Conservation (phyloP, 2,113 vertebrate species). For the Melanerpes formicivorus region DNA sequence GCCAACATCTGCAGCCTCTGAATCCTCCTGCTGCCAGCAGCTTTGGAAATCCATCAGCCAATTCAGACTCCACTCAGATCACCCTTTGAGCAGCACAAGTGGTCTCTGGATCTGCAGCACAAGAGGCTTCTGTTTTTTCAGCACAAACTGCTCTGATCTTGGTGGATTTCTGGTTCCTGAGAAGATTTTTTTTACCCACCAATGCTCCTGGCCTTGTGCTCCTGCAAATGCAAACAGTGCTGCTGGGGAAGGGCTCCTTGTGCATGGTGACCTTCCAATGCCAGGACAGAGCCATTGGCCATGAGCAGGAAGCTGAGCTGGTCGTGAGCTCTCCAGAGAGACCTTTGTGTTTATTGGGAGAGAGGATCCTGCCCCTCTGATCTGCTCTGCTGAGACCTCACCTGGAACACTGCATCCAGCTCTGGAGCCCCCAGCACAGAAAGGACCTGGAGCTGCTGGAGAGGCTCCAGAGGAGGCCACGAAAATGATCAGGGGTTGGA, state of each 20-base stretch:
- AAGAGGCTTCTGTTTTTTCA: neutral
- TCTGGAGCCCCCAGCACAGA: no score
- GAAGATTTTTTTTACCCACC: rapidly evolving
- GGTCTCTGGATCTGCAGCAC: neutral
- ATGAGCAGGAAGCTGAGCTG: neutral
- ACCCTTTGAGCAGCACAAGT: neutral
- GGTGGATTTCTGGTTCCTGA: neutral
- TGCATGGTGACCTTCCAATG: neutral
- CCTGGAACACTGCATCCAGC: no score
- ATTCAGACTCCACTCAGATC: neutral
- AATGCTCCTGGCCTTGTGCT: neutral
- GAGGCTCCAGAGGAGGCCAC: no score
- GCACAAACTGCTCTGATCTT: neutral
- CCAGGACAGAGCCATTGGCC: neutral
- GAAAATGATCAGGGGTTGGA: no score
- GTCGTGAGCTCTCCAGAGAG: neutral
- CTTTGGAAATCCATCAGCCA: neutral
- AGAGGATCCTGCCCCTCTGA: no score
- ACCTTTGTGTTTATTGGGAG: neutral
- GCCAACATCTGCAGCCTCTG: neutral
- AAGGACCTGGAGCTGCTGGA: no score
- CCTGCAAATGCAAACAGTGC: neutral
- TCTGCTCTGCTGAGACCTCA: no score
- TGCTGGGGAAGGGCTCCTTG: neutral
- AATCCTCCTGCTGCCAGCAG: neutral